Evolutionary conservation across 2,113 vertebrate genomes (phyloP).

Genomic region (Oceanodroma tethys): DNA sequence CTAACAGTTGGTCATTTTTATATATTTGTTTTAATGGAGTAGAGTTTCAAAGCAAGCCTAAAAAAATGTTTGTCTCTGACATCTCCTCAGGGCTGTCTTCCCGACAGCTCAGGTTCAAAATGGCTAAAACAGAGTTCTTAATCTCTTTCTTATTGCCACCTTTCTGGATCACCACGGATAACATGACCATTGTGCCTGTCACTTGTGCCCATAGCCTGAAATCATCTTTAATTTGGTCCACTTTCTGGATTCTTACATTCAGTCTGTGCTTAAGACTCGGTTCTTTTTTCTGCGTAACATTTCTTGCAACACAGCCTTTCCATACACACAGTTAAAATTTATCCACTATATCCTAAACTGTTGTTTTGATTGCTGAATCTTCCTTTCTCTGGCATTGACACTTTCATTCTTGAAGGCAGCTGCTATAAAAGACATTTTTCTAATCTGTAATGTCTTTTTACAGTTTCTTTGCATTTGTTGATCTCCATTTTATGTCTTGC

Average conservation of each 20-base stretch:
- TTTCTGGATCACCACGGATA: constrained; percentile 13
- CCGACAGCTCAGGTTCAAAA: constrained; percentile 34
- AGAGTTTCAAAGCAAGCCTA: constrained; percentile 48
- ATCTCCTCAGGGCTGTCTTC: constrained; percentile 49
- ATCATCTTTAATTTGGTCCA: constrained; percentile 37
- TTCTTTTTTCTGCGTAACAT: not conserved
- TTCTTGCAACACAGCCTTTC: not conserved
- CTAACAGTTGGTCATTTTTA: constrained; percentile 66
- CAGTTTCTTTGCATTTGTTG: not conserved
- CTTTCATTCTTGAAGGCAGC: not conserved
- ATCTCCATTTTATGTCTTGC: not conserved
- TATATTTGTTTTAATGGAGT: constrained; percentile 70
- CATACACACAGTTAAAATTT: not conserved
- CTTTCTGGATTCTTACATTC: constrained; percentile 30
- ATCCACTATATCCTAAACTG: not conserved
- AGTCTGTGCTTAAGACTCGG: not conserved
- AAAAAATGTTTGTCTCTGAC: constrained; percentile 36
- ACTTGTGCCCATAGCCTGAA: not conserved
- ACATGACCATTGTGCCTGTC: constrained; percentile 3
- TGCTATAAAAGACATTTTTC: not conserved
- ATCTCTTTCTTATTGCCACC: constrained; percentile 59
- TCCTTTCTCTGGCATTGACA: not conserved
- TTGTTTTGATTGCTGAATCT: not conserved
- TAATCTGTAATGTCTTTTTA: not conserved
- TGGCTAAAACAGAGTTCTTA: constrained; percentile 43